Conservation (phyloP, 2,113 vertebrate genomes). For the Siniperca knerii region DNA sequence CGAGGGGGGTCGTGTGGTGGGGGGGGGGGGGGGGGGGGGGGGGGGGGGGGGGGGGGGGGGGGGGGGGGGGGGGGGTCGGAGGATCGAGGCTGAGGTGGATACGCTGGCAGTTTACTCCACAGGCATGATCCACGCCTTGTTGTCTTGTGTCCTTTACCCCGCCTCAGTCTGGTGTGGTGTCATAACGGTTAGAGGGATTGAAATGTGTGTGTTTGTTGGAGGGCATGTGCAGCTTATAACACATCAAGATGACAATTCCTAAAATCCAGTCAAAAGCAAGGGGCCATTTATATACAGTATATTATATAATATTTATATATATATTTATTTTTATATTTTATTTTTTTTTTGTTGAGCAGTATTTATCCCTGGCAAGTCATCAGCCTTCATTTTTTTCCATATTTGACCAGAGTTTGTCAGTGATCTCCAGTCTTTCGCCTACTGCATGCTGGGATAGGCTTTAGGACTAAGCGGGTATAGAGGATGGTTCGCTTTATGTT, state of each 20-base stretch:
- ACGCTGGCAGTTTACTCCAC: conserved; percentile 2
- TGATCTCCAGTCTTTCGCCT: not conserved
- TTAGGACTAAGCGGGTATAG: not conserved
- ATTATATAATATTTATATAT: not conserved
- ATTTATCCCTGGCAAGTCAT: not conserved
- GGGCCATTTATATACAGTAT: not conserved
- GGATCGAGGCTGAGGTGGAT: conserved; percentile 20
- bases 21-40: too few relatives aligned
- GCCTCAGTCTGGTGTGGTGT: conserved; percentile 49
- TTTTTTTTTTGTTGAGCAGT: not conserved
- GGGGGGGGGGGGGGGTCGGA: conserved; percentile 2
- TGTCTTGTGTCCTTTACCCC: conserved; percentile 33
- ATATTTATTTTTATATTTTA: too few relatives aligned
- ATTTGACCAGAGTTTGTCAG: not conserved
- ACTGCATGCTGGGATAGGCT: not conserved
- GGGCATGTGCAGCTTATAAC: conserved; percentile 29
- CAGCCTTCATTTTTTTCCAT: not conserved
- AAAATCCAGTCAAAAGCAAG: conserved; percentile 13
- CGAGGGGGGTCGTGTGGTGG: too few relatives aligned
- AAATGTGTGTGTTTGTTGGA: conserved; percentile 27
- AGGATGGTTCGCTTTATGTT: not conserved
- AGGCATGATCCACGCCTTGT: conserved; percentile 17
- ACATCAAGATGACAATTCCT: conserved; percentile 40
- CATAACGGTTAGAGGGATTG: conserved; percentile 38
- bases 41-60: too few relatives aligned